Evolutionary conservation across 2,888 invertebrate species (phyloP), one percentile per base, ranked within the genome.

Genomic region (Acholoe squamosa): DNA sequence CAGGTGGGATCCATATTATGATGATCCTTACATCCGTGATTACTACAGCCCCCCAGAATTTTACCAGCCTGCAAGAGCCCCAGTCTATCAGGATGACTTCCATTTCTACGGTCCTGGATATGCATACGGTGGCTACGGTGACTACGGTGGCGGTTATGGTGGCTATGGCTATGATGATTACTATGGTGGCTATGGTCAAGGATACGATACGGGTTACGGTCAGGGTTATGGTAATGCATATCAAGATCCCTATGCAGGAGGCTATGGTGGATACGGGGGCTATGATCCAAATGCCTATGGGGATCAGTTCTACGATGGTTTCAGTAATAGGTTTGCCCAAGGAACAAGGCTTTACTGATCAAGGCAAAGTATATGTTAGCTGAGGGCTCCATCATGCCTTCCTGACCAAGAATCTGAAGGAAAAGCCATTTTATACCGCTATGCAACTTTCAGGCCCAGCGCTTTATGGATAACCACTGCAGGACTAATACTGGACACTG

Each of bases 41-140:
- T 33, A 43, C 80, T 80, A 80, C 43, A 22, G 34, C 0, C 80
- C 19, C 34, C 34, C 80, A 0, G 34, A 25, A 5, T 80, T 34
- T 43, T 80, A 80, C 80, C 16, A 80, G 33, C 43, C 34, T 0
- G 33, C 80, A 14, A 19, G 14, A 5, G 34, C 3, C 80, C 80
- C 80, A 1, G 25, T 80, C 16, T 34, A 12, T 14, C 54, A 56
- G 56, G 86, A 86, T 14, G 86, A 86, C 54, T 31, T 86, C 31
- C 16, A n/a, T 28, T 86, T 86, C 56, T 86, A 54, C 56, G 86
- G 52, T 7, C 86, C 86, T n/a, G 86, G n/a, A 22, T 86, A 86
- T 28, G 56, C 56, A 34, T 76, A 76, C 76, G 76, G 28, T 7
- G 31, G 25, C 28, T 76, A 76, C 76, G 80, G 33, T 80, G 80